Percentiles rank a stretch among this genome's conserved stretches.
Evolutionary conservation across 2,797 vertebrate genomes (phyloP).

Genomic region (Huso huso): DNA sequence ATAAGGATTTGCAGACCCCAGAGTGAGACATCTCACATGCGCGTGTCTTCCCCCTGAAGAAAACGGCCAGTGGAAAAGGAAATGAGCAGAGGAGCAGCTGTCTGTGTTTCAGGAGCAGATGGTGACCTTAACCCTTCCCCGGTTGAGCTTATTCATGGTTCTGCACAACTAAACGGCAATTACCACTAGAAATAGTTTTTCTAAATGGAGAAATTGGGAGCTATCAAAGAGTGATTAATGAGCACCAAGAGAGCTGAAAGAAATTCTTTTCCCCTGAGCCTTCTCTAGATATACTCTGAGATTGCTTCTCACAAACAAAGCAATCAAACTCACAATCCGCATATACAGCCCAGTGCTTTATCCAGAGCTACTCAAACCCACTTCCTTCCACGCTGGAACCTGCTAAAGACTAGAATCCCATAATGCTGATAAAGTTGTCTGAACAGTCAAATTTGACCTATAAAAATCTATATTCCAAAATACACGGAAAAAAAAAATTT

Average conservation of each 20-base stretch:
- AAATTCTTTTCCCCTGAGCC: background rate
- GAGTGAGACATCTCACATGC: too few species aligned
- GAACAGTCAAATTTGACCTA: too few species aligned
- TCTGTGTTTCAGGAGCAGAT: slow-evolving; percentile 20
- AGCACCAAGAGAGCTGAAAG: background rate
- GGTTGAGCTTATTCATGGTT: slow-evolving; percentile 6
- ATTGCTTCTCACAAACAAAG: too few species aligned
- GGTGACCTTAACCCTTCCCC: slow-evolving; percentile 9
- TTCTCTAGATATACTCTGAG: background rate
- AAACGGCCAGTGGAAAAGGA: slow-evolving; percentile 8
- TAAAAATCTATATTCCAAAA: too few species aligned
- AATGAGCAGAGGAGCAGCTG: slow-evolving; percentile 13
- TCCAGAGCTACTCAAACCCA: too few species aligned
- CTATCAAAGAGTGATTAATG: slow-evolving; percentile 20
- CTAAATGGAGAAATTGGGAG: slow-evolving; percentile 18
- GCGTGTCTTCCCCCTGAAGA: slow-evolving; percentile 9
- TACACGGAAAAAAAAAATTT: too few species aligned
- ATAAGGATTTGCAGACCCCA: too few species aligned
- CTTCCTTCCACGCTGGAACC: too few species aligned
- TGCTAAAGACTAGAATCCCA: too few species aligned
- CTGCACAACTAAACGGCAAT: slow-evolving; percentile 14
- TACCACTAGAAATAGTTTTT: slow-evolving; percentile 19
- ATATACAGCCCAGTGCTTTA: too few species aligned
- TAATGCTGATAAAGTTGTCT: too few species aligned
- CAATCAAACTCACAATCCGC: too few species aligned